Evolutionary conservation across 2,113 vertebrate genomes (phyloP).

Genomic region (Pyrgilauda ruficollis): DNA sequence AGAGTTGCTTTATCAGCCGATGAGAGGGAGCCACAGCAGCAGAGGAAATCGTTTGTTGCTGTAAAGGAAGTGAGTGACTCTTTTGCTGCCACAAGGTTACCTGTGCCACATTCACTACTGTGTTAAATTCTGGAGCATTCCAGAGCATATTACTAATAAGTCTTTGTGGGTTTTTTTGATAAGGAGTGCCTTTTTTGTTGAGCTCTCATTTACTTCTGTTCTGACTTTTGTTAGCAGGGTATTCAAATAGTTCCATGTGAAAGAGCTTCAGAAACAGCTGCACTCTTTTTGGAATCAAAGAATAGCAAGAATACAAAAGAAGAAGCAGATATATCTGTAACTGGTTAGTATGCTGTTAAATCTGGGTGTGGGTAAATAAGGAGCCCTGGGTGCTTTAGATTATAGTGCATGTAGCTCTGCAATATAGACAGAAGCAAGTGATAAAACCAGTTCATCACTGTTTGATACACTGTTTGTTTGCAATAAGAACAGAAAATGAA

Average conservation of each 20-base stretch:
- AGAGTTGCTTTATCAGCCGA: constrained; percentile 68
- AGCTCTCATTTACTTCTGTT: constrained; percentile 28
- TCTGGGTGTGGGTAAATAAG: background rate
- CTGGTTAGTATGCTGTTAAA: constrained; percentile 62
- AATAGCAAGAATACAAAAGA: constrained; percentile 47
- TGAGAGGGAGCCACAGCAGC: constrained; percentile 80
- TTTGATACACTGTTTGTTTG: background rate
- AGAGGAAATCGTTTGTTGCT: constrained; percentile 80
- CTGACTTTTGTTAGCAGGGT: constrained; percentile 60
- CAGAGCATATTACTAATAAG: background rate
- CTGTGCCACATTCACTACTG: background rate
- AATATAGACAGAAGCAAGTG: background rate
- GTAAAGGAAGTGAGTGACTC: constrained; percentile 86
- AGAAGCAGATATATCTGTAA: constrained; percentile 37
- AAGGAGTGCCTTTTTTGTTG: background rate
- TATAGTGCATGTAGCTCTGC: background rate
- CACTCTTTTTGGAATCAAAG: constrained; percentile 59
- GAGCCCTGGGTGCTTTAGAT: background rate
- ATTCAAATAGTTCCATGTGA: constrained; percentile 52
- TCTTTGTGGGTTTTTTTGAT: background rate
- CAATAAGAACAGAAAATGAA: background rate
- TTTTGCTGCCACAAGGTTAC: background rate
- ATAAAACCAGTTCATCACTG: background rate
- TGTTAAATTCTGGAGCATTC: background rate
- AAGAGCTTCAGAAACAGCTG: constrained; percentile 59